A percentile compares a stretch with the other conserved stretches of the same genome.
phyloP scores from a whole-genome alignment of 2,888 invertebrate species.

The Dorcus hopei region DNA sequence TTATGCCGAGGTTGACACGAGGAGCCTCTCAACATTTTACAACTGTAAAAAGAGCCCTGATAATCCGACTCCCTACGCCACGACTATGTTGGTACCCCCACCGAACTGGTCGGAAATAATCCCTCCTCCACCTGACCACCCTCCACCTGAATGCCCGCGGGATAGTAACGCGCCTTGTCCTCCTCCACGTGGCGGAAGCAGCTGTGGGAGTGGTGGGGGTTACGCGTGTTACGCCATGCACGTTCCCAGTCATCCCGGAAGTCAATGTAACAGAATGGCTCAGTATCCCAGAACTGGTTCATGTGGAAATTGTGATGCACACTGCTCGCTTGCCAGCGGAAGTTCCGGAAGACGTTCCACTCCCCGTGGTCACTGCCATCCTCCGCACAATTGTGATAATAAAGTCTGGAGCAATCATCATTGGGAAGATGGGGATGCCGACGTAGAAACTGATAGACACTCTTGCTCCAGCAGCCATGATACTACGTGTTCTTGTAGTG shows the following conservation, averaged over 20 bases:
- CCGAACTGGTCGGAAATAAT: slow-evolving; percentile 60
- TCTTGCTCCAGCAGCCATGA: slow-evolving; percentile 54
- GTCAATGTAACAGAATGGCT: slow-evolving; percentile 32
- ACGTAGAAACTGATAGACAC: slow-evolving; percentile 51
- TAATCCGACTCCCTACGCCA: slow-evolving; percentile 71
- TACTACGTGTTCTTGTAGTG: slow-evolving; percentile 62
- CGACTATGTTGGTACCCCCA: slow-evolving; percentile 63
- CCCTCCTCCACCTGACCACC: slow-evolving; percentile 60
- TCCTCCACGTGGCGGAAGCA: slow-evolving; percentile 43
- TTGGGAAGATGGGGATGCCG: slow-evolving; percentile 48
- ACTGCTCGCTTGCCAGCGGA: slow-evolving; percentile 45
- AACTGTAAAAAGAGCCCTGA: slow-evolving; percentile 64
- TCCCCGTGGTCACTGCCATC: slow-evolving; percentile 40
- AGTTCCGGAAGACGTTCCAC: slow-evolving; percentile 42
- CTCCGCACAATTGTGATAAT: slow-evolving; percentile 43
- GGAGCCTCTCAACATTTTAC: slow-evolving; percentile 69
- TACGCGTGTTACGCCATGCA: slow-evolving; percentile 49
- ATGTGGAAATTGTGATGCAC: slow-evolving; percentile 45
- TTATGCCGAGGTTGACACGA: slow-evolving; percentile 66
- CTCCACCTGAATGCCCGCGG: slow-evolving; percentile 55
- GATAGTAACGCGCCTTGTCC: slow-evolving; percentile 43
- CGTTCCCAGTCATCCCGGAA: slow-evolving; percentile 35
- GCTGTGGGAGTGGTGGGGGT: slow-evolving; percentile 41
- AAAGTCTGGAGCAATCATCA: slow-evolving; percentile 41
- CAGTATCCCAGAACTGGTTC: slow-evolving; percentile 38